phyloP scores from a whole-genome alignment of 2,888 invertebrate genomes.

The Halictus ligatus region DNA sequence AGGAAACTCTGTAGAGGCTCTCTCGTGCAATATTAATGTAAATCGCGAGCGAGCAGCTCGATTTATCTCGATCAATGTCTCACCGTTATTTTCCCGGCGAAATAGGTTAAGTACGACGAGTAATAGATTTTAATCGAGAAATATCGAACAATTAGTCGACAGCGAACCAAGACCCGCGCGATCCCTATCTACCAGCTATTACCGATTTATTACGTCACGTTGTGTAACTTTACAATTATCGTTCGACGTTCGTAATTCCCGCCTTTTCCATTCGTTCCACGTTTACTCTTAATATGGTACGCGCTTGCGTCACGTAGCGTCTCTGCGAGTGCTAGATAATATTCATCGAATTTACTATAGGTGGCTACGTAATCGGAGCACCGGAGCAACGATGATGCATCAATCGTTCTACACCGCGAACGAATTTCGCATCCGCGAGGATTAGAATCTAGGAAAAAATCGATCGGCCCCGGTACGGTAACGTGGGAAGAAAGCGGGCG shows the following conservation, averaged over 20 bases:
- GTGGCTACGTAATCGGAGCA: conserved; percentile 30
- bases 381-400: conserved; percentile 5
- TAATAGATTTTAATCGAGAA: neutral
- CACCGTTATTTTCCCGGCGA: neutral
- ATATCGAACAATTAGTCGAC: neutral
- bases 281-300: conserved; percentile 11
- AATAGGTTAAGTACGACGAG: neutral
- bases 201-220: neutral
- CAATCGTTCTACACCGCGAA: conserved; percentile 3
- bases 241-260: conserved; percentile 40
- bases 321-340: conserved; percentile 32
- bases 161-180: neutral
- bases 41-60: neutral
- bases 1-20: neutral
- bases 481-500: neutral
- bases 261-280: conserved; percentile 49
- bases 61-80: neutral
- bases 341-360: conserved; percentile 38
- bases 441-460: neutral
- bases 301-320: conserved; percentile 30
- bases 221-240: neutral
- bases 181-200: neutral
- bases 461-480: neutral
- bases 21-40: neutral
- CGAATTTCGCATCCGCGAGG: neutral